A percentile compares a stretch with the other conserved stretches of the same genome.
Evolutionary conservation across 64 coral and sea anemone species (phyloP).

Genomic region (Porites australiensis): DNA sequence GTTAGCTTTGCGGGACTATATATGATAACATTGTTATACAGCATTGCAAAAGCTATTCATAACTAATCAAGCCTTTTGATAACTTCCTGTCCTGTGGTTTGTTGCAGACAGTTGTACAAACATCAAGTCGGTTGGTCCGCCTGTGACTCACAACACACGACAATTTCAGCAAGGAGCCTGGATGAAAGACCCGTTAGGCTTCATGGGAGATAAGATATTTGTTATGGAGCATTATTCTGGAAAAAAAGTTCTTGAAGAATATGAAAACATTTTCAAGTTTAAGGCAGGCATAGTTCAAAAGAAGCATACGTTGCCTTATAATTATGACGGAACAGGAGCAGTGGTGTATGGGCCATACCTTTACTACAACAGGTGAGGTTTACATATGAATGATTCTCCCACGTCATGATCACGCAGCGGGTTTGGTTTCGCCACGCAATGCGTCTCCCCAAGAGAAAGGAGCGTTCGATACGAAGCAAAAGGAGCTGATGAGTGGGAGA

Average conservation of each 20-base stretch:
- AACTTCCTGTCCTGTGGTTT: not conserved
- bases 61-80: too few relatives aligned
- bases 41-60: too few relatives aligned
- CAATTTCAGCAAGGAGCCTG: not conserved
- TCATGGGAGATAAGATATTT: conserved; percentile 44
- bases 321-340: conserved; percentile 63
- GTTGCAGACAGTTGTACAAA: not conserved
- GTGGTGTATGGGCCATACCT: conserved; percentile 70
- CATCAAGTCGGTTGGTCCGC: conserved; percentile 51
- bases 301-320: conserved; percentile 49
- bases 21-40: too few relatives aligned
- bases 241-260: conserved; percentile 30
- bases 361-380: conserved; percentile 66
- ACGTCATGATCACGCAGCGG: too few relatives aligned
- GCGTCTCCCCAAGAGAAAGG: too few relatives aligned
- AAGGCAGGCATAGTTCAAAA: conserved; percentile 34
- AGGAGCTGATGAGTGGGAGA: too few relatives aligned
- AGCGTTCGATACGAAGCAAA: too few relatives aligned
- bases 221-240: not conserved
- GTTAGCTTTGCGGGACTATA: too few relatives aligned
- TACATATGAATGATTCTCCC: too few relatives aligned
- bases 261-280: conserved; percentile 43
- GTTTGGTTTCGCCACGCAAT: too few relatives aligned
- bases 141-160: conserved; percentile 3
- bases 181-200: conserved; percentile 65